Evolutionary conservation across 2,888 invertebrate genomes (phyloP), one percentile per base, ranked within the genome.

Genomic region (Drosophila leonis): DNA sequence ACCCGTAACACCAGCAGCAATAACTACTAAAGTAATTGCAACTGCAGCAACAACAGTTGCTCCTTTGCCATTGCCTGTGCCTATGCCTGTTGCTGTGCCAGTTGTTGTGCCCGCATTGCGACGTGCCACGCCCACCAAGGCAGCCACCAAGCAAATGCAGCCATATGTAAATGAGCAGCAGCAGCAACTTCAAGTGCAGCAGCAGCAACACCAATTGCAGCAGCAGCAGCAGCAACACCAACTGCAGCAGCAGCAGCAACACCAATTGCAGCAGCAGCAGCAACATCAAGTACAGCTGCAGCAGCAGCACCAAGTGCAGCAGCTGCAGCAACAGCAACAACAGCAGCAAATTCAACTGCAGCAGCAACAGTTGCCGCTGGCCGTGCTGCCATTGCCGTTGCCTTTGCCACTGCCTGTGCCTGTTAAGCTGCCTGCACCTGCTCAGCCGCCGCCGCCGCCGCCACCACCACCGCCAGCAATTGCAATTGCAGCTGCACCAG

Each of bases 91-190:
- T 42, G 48, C 57, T 12, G 4, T 35, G 24, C 51, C 44, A 12
- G 18, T 20, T 65, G 24, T 56, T 6, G 20, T 56, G 49, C 59
- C 59, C 2, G 33, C 49, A 18, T n/a, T 55, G 55, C 69, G 63
- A 5, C 77, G 77, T 31, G 54, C 70, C 20, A 82, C 80, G 41
- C 73, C 86, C 55, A 88, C 85, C 37, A 82, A 88, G 64, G 88
- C 85, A 24, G 85, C 83, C n/a, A 72, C 78, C 42, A 85, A 88
- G 31, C 87, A 79, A 67, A 75, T 87, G 82, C 31, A 59, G 10
- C 49, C 72, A 33, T 51, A 51, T 51, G 15, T 33, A 13, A 49
- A 2, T 12, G 49, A 49, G 12, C 49, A 18, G 49, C 31, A 42
- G 46, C 46, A 44, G 35, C 64, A 61, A 46, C 44, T 39, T 9